Percentiles rank a stretch among this genome's conserved stretches.
Evolutionary conservation across 2,797 vertebrate species (phyloP).

Genomic region (Hyperoplus immaculatus): DNA sequence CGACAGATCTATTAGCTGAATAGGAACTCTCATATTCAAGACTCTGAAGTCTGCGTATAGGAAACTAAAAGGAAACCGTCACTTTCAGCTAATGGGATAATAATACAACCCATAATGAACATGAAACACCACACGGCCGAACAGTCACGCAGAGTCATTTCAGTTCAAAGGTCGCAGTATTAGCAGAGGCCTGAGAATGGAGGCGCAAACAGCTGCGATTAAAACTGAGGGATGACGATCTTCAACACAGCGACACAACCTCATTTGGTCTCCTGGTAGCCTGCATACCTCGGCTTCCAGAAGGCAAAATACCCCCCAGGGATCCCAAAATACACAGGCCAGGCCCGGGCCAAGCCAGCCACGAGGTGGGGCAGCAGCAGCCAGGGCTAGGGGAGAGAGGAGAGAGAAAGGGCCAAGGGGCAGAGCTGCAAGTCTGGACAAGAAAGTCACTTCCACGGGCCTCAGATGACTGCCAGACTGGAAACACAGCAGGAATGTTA

Average conservation of each 20-base stretch:
- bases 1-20: conserved; percentile 35
- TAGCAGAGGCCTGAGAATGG: conserved; percentile 51
- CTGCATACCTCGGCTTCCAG: conserved; percentile 77
- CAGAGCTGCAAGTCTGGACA: conserved; percentile 73
- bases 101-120: conserved; percentile 32
- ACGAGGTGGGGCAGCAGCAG: conserved; percentile 54
- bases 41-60: conserved; percentile 22
- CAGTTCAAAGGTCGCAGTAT: conserved; percentile 22
- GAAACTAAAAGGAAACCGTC: conserved; percentile 30
- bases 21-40: conserved; percentile 27
- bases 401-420: conserved; percentile 54
- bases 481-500: conserved; percentile 59
- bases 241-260: conserved; percentile 69
- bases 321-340: conserved; percentile 78
- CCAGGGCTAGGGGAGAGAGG: conserved; percentile 1
- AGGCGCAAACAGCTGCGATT: conserved; percentile 69
- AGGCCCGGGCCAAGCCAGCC: conserved; percentile 38
- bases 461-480: conserved; percentile 50
- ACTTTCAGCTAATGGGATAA: conserved; percentile 38
- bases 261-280: conserved; percentile 81
- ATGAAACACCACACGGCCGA: conserved; percentile 42
- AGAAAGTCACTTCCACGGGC: conserved; percentile 50
- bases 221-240: conserved; percentile 68
- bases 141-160: conserved; percentile 49
- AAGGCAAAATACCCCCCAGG: conserved; percentile 74